Evolutionary conservation across 2,888 invertebrate genomes (phyloP).

Genomic region (Molorchus minor): DNA sequence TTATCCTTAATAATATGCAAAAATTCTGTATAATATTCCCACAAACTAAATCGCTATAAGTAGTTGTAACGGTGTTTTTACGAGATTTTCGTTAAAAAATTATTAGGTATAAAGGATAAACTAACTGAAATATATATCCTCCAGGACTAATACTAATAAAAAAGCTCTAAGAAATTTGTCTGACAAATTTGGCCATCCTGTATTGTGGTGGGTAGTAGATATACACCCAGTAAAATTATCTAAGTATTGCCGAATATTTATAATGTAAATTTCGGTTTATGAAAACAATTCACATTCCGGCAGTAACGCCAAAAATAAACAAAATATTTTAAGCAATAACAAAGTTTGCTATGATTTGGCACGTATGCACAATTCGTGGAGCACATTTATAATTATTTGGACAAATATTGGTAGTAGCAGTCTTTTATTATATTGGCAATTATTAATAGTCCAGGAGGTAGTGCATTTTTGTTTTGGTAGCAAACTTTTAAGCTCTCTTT

Average conservation of each 20-base stretch:
- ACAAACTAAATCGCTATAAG: background rate
- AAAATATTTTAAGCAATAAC: conserved; percentile 2
- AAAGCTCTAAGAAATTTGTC: background rate
- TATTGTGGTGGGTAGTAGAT: background rate
- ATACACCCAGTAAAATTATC: background rate
- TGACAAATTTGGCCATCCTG: background rate
- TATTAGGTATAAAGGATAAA: background rate
- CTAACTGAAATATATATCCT: background rate
- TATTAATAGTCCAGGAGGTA: background rate
- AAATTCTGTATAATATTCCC: background rate
- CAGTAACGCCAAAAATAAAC: conserved; percentile 6
- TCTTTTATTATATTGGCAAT: background rate
- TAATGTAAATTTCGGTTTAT: background rate
- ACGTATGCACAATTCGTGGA: background rate
- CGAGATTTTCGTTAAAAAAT: background rate
- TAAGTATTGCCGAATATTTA: background rate
- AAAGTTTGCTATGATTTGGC: background rate
- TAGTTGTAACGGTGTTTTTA: background rate
- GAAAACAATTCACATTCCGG: conserved; percentile 1
- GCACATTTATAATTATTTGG: conserved; percentile 4
- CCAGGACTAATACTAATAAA: background rate
- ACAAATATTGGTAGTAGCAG: background rate
- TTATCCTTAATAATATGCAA: background rate
- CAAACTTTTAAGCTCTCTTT: no score
- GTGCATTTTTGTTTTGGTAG: no score